A percentile compares a stretch with the other conserved stretches of the same genome.
Conservation (phyloP, 2,888 invertebrate species). For the Microchrysa polita region DNA sequence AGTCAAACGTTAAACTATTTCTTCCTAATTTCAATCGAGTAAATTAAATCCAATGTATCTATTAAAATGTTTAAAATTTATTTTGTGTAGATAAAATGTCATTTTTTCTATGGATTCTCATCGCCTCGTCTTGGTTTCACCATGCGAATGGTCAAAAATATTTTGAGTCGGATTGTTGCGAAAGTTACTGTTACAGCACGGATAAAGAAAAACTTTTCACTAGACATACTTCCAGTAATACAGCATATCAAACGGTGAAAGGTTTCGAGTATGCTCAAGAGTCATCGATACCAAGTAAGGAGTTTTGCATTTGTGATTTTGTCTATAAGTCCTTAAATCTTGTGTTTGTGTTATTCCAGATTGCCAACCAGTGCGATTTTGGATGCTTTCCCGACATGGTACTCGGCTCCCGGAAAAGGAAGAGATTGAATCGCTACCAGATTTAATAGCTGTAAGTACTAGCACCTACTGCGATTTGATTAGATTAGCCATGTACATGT, state of each 20-base stretch:
- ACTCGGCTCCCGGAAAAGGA: constrained; percentile 71
- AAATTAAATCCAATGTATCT: too few relatives aligned
- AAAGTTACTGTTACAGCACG: constrained; percentile 60
- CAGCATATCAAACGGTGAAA: constrained; percentile 78
- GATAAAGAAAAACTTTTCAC: constrained; percentile 60
- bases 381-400: constrained; percentile 77
- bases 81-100: too few relatives aligned
- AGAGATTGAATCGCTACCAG: constrained; percentile 68
- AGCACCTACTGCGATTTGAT: too few relatives aligned
- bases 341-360: constrained; percentile 65
- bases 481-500: too few relatives aligned
- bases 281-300: constrained; percentile 33
- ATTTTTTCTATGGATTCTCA: too few relatives aligned
- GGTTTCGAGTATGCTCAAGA: constrained; percentile 19
- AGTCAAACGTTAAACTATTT: too few relatives aligned
- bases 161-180: constrained; percentile 44
- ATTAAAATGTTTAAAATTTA: too few relatives aligned
- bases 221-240: constrained; percentile 75
- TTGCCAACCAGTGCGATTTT: constrained; percentile 76
- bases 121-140: neutral
- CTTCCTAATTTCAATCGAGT: too few relatives aligned
- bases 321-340: neutral
- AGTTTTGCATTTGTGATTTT: neutral
- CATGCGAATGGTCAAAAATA: constrained; percentile 2
- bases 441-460: constrained; percentile 66